Base-by-base conservation (phyloP, 2,797 vertebrate genomes). In the Scomberomorus guttatus region DNA sequence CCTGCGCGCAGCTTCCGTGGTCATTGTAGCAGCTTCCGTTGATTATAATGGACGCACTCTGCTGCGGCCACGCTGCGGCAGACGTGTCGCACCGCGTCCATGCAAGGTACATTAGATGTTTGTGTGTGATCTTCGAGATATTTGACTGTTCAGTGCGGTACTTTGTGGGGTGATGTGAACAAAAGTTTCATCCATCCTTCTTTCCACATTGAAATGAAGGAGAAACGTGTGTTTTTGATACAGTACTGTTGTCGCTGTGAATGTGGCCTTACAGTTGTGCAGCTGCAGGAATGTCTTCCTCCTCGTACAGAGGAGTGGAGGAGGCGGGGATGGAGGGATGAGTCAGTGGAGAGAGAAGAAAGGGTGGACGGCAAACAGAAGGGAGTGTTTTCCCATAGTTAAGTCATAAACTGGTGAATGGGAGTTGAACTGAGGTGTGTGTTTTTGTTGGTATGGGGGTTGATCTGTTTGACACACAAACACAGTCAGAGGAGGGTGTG, bases 321-420 rank as follows among this genome's bases (percentile, higher is more conserved):
- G 10, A 18, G 11, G 51, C 22, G 51, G 51, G 57, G 17, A 15
- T 7, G n/a, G 42, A 63, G 55, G 51, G 75, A 24, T 10, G 61
- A 46, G 62, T 64, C 14, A 34, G 57, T n/a, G 24, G 5, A 63
- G 68, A 51, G 27, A 66, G 63, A 51, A 46, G 48, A 8, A 66
- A 48, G 37, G 66, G 55, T 46, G 39, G 69, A 52, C 52, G 34
- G 74, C 69, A 86, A 88, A 86, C 78, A 80, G 48, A 64, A 59
- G 20, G 29, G 78, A 71, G 73, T 76, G 79, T 84, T 90, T 90
- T 85, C 81, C 68, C 55, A 81, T 63, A 72, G 73, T 90, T 85
- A 73, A 70, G 75, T 83, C 78, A 86, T 89, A 87, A 90, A 87
- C 58, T 1, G 11, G 56, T 85, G 79, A 82, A 77, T 60, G 57